phyloP scores from a whole-genome alignment of 2,797 vertebrate species.

The Graptemys geographica region DNA sequence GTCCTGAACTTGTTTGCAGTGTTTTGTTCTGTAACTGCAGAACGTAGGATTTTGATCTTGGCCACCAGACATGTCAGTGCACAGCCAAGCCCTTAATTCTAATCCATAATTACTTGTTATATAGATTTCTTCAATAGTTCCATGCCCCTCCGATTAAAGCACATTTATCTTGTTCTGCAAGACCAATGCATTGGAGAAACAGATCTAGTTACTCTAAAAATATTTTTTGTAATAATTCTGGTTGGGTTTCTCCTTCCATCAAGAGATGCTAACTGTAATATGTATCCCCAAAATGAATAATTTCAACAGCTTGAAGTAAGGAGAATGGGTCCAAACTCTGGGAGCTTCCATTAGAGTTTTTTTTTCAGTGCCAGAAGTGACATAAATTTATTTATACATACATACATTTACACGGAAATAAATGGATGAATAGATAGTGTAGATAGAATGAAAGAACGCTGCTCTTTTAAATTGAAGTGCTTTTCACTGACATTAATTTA shows the following conservation, averaged over 20 bases:
- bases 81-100: slow-evolving; percentile 28
- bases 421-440: slow-evolving; percentile 64
- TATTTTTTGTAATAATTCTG: neutral
- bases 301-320: neutral
- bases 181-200: neutral
- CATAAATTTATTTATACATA: slow-evolving; percentile 57
- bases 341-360: slow-evolving; percentile 12
- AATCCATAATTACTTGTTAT: slow-evolving; percentile 23
- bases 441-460: slow-evolving; percentile 57
- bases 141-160: neutral
- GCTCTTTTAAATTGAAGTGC: slow-evolving; percentile 77
- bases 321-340: neutral
- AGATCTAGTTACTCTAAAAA: neutral
- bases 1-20: slow-evolving; percentile 24
- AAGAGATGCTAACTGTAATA: neutral
- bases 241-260: neutral
- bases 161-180: slow-evolving; percentile 48
- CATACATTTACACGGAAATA: slow-evolving; percentile 65
- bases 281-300: neutral
- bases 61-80: slow-evolving; percentile 26
- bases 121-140: slow-evolving; percentile 41
- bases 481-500: slow-evolving; percentile 80
- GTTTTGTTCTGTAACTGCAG: slow-evolving; percentile 40
- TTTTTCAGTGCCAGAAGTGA: slow-evolving; percentile 1
- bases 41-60: slow-evolving; percentile 53